A percentile compares a stretch with the other conserved stretches of the same genome.
These are phyloP conservation scores for Tillus elongatus DNA, from an alignment of 2,888 invertebrate species.

Conservation along the genomic window DNA sequence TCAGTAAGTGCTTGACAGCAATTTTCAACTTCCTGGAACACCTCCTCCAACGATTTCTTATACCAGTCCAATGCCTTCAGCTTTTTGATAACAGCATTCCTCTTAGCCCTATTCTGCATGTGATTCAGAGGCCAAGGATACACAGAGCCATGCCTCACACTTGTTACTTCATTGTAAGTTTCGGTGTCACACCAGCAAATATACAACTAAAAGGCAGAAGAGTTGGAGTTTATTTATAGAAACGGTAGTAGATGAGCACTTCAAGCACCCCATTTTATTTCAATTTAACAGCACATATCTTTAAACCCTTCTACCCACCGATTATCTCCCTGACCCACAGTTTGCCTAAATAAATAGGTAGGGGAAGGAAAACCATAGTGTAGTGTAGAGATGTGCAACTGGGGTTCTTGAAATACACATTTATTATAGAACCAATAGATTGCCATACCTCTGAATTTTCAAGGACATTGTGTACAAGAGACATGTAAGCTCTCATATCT, in stretches of 20 bases:
- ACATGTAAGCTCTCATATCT: constrained; percentile 90
- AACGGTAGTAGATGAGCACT: neutral
- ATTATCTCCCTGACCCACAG: no score
- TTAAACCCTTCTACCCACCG: neutral
- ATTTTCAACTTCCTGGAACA: constrained; percentile 67
- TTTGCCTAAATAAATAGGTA: no score
- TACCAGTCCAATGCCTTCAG: constrained; percentile 76
- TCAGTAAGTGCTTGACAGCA: constrained; percentile 83
- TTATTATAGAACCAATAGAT: no score
- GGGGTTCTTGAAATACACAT: no score
- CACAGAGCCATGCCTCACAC: constrained; percentile 75
- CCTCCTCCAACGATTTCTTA: constrained; percentile 67
- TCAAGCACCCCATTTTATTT: no score
- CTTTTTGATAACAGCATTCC: constrained; percentile 57
- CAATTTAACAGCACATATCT: neutral
- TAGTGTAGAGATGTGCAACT: no score
- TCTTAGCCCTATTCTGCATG: constrained; percentile 70
- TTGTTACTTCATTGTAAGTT: constrained; percentile 74
- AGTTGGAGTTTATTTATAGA: no score
- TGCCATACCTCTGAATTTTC: constrained; percentile 75
- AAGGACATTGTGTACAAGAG: constrained; percentile 78
- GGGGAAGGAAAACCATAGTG: no score
- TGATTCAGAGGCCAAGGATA: constrained; percentile 89
- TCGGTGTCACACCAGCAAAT: constrained; percentile 78
- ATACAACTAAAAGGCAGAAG: constrained; percentile 57